Evolutionary conservation across 1,140 invertebrate species (phyloP).

Genomic region (Hermetia illucens): DNA sequence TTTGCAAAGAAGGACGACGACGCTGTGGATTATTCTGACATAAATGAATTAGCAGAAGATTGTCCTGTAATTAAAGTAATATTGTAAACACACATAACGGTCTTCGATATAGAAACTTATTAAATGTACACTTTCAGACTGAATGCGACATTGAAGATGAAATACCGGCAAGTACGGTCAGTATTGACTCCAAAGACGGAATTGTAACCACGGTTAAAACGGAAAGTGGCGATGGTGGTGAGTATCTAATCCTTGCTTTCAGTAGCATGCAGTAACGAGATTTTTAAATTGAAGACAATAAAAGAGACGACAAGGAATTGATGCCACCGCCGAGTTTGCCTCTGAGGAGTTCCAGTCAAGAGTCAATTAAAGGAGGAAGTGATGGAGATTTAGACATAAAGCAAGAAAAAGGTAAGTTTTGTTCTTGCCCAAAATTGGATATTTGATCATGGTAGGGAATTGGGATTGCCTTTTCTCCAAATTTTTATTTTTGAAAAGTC

Average conservation of each 20-base stretch:
- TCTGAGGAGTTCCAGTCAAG: conserved; percentile 7
- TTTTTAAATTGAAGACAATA: conserved; percentile 8
- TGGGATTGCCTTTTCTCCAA: too few relatives aligned
- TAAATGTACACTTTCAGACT: too few relatives aligned
- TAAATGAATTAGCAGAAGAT: conserved; percentile 80
- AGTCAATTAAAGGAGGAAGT: not conserved
- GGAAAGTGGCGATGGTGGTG: conserved; percentile 1
- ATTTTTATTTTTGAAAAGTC: too few relatives aligned
- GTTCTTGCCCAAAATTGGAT: too few relatives aligned
- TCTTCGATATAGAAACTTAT: too few relatives aligned
- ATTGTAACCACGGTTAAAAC: conserved; percentile 5
- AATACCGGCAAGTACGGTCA: conserved; percentile 24
- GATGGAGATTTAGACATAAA: conserved; percentile 14
- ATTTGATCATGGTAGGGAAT: too few relatives aligned
- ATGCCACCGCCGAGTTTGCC: conserved; percentile 28
- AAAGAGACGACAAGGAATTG: conserved; percentile 25
- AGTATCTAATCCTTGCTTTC: too few relatives aligned
- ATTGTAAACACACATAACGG: not conserved
- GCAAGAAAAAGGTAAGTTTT: conserved; percentile 26
- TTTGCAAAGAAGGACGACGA: conserved; percentile 50
- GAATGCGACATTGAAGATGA: conserved; percentile 27
- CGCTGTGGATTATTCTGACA: conserved; percentile 87
- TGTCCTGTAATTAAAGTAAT: conserved; percentile 14
- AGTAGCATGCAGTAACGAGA: not conserved
- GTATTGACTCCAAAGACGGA: conserved; percentile 11